A percentile compares a stretch with the other conserved stretches of the same genome.
phyloP scores from a whole-genome alignment of 1,140 invertebrate genomes.

The Schlechtendalia chinensis region DNA sequence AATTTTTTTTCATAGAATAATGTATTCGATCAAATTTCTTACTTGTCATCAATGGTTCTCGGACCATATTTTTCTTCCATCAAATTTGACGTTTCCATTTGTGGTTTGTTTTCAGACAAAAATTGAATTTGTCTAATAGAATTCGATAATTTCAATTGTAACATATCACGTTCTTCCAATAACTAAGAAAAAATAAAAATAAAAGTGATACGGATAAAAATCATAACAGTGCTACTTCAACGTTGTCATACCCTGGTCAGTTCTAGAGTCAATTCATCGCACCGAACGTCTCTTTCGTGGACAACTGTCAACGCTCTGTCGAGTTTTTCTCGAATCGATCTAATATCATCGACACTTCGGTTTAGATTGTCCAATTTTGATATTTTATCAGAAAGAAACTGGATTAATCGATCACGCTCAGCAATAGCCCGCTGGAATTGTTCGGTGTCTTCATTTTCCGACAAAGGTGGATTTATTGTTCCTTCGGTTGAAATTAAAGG shows the following conservation, averaged over 20 bases:
- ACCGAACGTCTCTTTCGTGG: slow-evolving; percentile 81
- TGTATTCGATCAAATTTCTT: background rate
- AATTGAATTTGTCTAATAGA: slow-evolving; percentile 61
- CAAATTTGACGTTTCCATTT: background rate
- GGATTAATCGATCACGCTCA: slow-evolving; percentile 38
- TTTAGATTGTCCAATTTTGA: slow-evolving; percentile 22
- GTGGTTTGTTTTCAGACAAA: background rate
- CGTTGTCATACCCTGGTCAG: slow-evolving; percentile 63
- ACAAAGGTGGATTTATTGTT: background rate
- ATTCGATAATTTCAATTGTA: slow-evolving; percentile 78
- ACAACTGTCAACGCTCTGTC: slow-evolving; percentile 81
- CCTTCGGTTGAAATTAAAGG: background rate
- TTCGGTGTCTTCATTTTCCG: slow-evolving; percentile 11
- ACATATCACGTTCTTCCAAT: slow-evolving; percentile 78
- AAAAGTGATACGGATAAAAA: background rate
- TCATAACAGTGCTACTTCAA: too few species aligned
- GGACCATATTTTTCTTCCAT: background rate
- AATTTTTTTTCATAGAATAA: too few species aligned
- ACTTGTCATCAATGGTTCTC: slow-evolving; percentile 19
- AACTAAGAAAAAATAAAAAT: slow-evolving; percentile 58
- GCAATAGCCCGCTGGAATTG: slow-evolving; percentile 20
- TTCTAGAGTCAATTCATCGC: slow-evolving; percentile 84
- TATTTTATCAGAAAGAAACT: slow-evolving; percentile 34
- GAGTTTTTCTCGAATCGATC: slow-evolving; percentile 60
- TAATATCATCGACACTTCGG: slow-evolving; percentile 8